Percentiles rank a stretch among this genome's conserved stretches.
Evolutionary conservation across 92 coral and sea anemone species (phyloP).

Genomic region (Zoanthus sociatus): DNA sequence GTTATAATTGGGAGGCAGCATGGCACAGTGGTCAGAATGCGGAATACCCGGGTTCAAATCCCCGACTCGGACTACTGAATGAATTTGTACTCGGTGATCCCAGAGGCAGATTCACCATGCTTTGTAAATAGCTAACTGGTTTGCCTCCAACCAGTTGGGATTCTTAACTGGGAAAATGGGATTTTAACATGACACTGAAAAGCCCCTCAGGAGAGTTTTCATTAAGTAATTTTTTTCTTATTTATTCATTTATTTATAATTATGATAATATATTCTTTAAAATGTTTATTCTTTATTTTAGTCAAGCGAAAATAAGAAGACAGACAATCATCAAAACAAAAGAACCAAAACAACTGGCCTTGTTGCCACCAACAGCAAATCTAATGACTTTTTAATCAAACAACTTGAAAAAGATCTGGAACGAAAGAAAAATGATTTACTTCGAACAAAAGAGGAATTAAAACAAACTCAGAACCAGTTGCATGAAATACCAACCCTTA

Average conservation of each 20-base stretch:
- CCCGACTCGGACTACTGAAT: too few species aligned
- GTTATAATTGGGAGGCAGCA: too few species aligned
- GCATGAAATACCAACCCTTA: constrained; percentile 41
- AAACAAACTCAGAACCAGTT: constrained; percentile 34
- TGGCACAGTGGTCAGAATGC: too few species aligned
- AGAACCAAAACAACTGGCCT: neutral
- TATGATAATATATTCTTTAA: neutral
- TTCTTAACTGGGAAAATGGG: too few species aligned
- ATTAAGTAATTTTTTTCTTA: neutral
- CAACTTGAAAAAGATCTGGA: constrained; percentile 44
- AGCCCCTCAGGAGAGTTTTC: neutral
- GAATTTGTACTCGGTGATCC: too few species aligned
- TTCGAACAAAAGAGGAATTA: constrained; percentile 30
- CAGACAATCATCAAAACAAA: neutral
- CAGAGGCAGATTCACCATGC: too few species aligned
- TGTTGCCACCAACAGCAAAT: neutral
- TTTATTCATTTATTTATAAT: too few species aligned
- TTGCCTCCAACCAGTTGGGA: too few species aligned
- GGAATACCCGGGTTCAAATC: too few species aligned
- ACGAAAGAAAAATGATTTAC: constrained; percentile 41
- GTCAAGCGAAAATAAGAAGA: constrained; percentile 19
- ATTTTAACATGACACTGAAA: too few species aligned
- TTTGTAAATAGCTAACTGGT: too few species aligned
- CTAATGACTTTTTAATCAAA: constrained; percentile 11
- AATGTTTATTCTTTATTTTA: neutral